Percentiles rank a stretch among this genome's conserved stretches.
Conservation (phyloP, 2,113 vertebrate genomes). For the Prunella himalayana region DNA sequence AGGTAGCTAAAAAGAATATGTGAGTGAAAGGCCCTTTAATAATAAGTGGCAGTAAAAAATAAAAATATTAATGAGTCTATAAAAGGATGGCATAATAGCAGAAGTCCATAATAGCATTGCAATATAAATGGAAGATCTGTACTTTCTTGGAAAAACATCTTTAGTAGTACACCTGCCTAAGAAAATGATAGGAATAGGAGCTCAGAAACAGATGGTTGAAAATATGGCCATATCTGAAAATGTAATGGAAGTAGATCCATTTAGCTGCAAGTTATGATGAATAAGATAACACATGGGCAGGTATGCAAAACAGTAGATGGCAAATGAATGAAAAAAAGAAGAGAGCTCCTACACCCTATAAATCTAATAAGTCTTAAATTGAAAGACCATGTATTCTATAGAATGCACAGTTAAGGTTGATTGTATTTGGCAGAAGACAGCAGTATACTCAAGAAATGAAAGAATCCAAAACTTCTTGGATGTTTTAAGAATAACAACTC, state of each 20-base stretch:
- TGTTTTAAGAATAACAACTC: neutral
- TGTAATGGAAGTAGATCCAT: neutral
- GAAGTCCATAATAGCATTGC: neutral
- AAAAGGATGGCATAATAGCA: neutral
- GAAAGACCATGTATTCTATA: fast-evolving
- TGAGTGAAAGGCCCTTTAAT: neutral
- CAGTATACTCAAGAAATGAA: neutral
- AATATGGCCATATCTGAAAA: neutral
- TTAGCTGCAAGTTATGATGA: neutral
- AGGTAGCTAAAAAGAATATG: neutral
- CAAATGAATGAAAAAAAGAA: neutral
- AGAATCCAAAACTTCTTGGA: neutral
- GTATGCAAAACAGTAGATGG: neutral
- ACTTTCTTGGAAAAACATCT: neutral
- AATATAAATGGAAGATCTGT: neutral
- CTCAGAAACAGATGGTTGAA: neutral
- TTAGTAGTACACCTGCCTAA: neutral
- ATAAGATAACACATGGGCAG: neutral
- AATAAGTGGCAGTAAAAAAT: neutral
- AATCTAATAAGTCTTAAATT: neutral
- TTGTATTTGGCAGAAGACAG: neutral
- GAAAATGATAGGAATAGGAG: neutral
- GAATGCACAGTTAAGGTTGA: neutral
- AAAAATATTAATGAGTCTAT: neutral
- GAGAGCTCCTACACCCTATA: neutral